A percentile compares a stretch with the other conserved stretches of the same genome.
phyloP scores from a whole-genome alignment of 2,888 invertebrate genomes.

The Gymnoscelis rufifasciata region DNA sequence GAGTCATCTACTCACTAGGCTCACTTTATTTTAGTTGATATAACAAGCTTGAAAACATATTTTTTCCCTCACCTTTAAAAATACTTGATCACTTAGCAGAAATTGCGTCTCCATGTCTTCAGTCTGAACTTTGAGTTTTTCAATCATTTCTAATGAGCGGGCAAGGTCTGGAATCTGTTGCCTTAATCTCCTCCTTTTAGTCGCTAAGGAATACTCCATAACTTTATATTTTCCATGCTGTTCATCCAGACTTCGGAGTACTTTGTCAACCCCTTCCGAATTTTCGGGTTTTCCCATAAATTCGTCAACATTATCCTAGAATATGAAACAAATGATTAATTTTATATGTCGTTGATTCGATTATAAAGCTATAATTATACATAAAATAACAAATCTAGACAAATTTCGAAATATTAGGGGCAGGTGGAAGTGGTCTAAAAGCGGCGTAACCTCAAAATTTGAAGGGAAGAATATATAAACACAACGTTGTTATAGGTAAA shows the following conservation, averaged over 20 bases:
- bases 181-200: slow-evolving; percentile 91
- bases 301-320: slow-evolving; percentile 95
- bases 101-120: slow-evolving; percentile 92
- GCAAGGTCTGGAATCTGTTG: slow-evolving; percentile 97
- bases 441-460: slow-evolving; percentile 16
- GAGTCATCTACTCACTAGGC: not conserved
- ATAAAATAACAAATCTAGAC: not conserved
- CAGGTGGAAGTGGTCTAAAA: slow-evolving; percentile 9
- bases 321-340: not conserved
- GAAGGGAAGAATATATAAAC: not conserved
- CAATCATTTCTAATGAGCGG: slow-evolving; percentile 93
- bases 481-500: too few species aligned
- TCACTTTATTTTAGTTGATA: too few species aligned
- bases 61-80: slow-evolving; percentile 70
- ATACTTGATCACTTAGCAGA: slow-evolving; percentile 94
- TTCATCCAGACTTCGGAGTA: slow-evolving; percentile 92
- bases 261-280: slow-evolving; percentile 89
- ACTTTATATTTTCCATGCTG: slow-evolving; percentile 97
- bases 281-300: slow-evolving; percentile 93
- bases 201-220: slow-evolving; percentile 95
- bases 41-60: not conserved
- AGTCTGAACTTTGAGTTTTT: slow-evolving; percentile 89
- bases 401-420: not conserved
- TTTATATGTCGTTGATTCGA: not conserved
- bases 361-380: not conserved